phyloP scores from a whole-genome alignment of 2,797 vertebrate genomes.

The Microcaecilia unicolor region DNA sequence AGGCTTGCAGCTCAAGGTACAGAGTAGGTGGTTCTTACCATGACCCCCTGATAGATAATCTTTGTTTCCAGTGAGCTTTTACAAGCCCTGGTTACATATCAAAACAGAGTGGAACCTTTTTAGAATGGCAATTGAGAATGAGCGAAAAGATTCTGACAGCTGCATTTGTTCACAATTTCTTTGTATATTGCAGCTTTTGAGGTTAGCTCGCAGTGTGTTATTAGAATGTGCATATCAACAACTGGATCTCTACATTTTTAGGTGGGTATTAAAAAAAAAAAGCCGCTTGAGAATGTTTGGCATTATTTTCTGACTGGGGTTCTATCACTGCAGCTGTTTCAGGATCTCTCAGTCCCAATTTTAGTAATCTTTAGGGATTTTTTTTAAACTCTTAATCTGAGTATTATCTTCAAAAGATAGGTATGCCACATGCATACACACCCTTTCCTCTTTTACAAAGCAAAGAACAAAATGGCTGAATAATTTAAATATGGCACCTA shows the following conservation, averaged over 20 bases:
- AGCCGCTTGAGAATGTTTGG: constrained; percentile 39
- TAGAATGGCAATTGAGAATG: constrained; percentile 62
- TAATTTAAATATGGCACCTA: constrained; percentile 24
- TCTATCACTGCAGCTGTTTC: constrained; percentile 32
- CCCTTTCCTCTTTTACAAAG: constrained; percentile 16
- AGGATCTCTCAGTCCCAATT: constrained; percentile 29
- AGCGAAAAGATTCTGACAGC: constrained; percentile 53
- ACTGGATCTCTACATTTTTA: constrained; percentile 50
- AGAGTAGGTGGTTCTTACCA: constrained; percentile 47
- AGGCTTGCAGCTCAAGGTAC: constrained; percentile 43
- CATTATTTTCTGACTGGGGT: too few species aligned
- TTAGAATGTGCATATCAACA: constrained; percentile 49
- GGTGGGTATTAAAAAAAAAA: constrained; percentile 53
- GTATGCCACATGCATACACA: too few species aligned
- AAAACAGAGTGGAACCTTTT: constrained; percentile 59
- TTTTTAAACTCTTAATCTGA: constrained; percentile 25
- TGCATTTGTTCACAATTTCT: constrained; percentile 48
- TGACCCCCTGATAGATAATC: constrained; percentile 59
- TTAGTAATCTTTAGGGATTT: constrained; percentile 39
- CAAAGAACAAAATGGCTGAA: constrained; percentile 12
- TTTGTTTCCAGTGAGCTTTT: constrained; percentile 57
- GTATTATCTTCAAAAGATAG: constrained; percentile 22
- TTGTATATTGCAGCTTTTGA: constrained; percentile 56
- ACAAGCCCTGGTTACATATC: constrained; percentile 57
- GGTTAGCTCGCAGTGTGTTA: constrained; percentile 57